Base-by-base conservation (phyloP, 2,888 invertebrate genomes). In the Leptinotarsa haldemani region DNA sequence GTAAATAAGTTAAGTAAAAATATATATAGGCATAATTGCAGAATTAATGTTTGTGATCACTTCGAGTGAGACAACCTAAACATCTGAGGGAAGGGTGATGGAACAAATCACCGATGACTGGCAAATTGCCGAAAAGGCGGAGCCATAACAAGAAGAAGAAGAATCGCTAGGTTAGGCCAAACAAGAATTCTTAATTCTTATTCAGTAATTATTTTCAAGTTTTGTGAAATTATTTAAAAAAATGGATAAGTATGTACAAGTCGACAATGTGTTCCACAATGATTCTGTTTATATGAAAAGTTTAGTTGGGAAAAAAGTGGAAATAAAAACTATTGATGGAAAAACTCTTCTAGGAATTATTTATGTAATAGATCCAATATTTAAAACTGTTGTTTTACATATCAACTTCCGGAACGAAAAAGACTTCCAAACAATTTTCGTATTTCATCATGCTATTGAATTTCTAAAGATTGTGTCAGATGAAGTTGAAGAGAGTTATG, bases 301-400 rank as follows among this genome's bases (percentile, higher is more conserved):
- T 69, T 77, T 85, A 40, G 77, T 86, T 25, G 86, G 86, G 65
- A 85, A 83, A 81, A 74, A 75, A 67, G 83, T 85, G 5, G 79
- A 80, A 77, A 75, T 86, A 64, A 76, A 77, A 75, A 85, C 84
- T 20, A 70, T 80, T 5, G 82, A 86, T 68, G 79, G 82, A 40
- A 76, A 78, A 46, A 72, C 53, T 16, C 78, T 83, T 73, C 77
- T 73, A 63, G 86, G 86, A 48, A 74, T 75, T 47, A 80, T 87
- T 3, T 85, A 84, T 73, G 85, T 85, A 9, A 84, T 86, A 65
- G 87, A 87, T 79, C 86, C 86, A 16, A 81, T 84, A 63, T 84
- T 83, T 56, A 85, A 86, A 80, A 85, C 84, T 4, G 71, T 85
- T 16, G 83, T 86, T 66, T 78, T 86, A 67, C 81, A 80, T 69